Percentiles rank a stretch among this genome's conserved stretches.
These are phyloP conservation scores for Rhinoderma darwinii DNA, from an alignment of 2,113 vertebrate species.

Conservation along the genomic window DNA sequence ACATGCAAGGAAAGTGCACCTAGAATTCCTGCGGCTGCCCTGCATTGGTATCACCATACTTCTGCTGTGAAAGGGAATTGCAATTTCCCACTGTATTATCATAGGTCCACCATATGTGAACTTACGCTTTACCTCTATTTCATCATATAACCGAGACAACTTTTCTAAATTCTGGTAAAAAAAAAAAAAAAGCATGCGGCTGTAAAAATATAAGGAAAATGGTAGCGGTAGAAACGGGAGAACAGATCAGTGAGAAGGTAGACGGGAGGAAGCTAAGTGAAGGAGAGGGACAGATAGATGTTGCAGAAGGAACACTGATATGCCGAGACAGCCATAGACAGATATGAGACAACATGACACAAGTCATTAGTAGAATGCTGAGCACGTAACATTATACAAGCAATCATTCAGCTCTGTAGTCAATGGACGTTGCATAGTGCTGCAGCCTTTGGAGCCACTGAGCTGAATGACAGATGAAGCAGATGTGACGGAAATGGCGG, in stretches of 20 bases:
- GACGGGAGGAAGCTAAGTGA: not conserved
- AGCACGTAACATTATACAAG: slow-evolving; percentile 12
- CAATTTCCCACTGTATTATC: not conserved
- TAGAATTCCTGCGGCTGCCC: too few species aligned
- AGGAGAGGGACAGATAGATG: slow-evolving; percentile 12
- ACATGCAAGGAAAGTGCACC: too few species aligned
- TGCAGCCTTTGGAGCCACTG: slow-evolving; percentile 33
- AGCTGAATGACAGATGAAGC: slow-evolving; percentile 51
- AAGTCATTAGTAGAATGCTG: slow-evolving; percentile 36
- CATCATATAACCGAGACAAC: too few species aligned
- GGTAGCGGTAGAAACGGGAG: not conserved
- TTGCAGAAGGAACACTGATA: slow-evolving; percentile 42
- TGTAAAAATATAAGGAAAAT: not conserved
- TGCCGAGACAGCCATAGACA: slow-evolving; percentile 51
- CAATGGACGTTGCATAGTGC: not conserved
- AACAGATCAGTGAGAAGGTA: not conserved
- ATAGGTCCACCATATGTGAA: not conserved
- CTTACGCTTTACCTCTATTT: not conserved
- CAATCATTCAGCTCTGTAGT: slow-evolving; percentile 25
- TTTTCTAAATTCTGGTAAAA: not conserved
- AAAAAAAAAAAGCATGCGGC: not conserved
- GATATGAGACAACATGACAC: slow-evolving; percentile 44
- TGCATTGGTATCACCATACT: too few species aligned
- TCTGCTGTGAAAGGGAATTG: too few species aligned
- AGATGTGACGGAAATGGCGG: not conserved